These are phyloP conservation scores for Limenitis camilla DNA, from an alignment of 2,888 invertebrate genomes.

Conservation along the genomic window DNA sequence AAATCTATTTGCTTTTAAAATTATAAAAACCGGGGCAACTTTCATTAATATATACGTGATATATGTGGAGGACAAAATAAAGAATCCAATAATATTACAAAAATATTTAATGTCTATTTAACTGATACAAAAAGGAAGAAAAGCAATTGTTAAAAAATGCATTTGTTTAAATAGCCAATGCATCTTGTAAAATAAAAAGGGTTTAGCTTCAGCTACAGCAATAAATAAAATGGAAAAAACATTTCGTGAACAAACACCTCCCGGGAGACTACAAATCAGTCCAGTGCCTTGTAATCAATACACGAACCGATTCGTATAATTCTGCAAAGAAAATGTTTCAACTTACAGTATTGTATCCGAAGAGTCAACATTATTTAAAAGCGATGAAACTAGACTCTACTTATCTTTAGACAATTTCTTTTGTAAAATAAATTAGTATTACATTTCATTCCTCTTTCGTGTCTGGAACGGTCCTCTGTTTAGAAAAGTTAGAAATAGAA, in stretches of 20 bases:
- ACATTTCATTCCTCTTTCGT: too few species aligned
- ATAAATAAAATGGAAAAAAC: constrained; percentile 7
- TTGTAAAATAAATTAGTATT: too few species aligned
- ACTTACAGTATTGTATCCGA: not conserved
- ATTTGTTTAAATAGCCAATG: not conserved
- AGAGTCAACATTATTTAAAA: not conserved
- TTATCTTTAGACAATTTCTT: too few species aligned
- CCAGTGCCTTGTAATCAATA: constrained; percentile 10
- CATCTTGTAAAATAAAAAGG: not conserved
- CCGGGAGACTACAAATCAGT: constrained; percentile 4
- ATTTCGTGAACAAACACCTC: constrained; percentile 9
- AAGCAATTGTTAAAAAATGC: not conserved
- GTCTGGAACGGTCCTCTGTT: too few species aligned
- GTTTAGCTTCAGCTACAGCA: not conserved
- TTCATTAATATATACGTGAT: too few species aligned
- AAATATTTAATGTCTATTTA: not conserved
- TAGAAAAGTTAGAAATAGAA: too few species aligned
- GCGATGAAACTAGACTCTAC: too few species aligned
- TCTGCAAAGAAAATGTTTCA: not conserved
- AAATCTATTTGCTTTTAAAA: too few species aligned
- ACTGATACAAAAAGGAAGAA: not conserved
- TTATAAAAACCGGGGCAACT: too few species aligned
- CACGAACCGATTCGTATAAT: constrained; percentile 1
- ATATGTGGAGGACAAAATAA: not conserved
- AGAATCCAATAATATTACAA: not conserved